These are phyloP conservation scores for Tadarida brasiliensis DNA, from an alignment of 2,797 vertebrate species.

Conservation along the genomic window DNA sequence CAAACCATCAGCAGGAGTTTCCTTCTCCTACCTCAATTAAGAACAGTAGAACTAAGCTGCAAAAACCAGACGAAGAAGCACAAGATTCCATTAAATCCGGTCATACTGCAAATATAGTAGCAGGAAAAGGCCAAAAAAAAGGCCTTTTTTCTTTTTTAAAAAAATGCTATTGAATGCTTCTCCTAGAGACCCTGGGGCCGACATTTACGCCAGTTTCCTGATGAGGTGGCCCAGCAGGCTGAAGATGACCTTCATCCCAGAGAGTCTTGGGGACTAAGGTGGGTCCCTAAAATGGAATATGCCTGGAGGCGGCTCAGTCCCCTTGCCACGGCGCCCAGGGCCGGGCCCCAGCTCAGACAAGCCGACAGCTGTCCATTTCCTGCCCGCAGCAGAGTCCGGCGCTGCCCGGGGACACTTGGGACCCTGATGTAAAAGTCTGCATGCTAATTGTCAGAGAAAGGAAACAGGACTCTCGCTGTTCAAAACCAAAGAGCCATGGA, in stretches of 20 bases:
- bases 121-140: background rate
- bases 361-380: background rate
- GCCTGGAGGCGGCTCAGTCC: background rate
- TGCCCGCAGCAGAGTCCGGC: background rate
- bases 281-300: fast-evolving
- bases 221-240: background rate
- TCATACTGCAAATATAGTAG: too few relatives aligned
- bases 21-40: background rate
- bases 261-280: background rate
- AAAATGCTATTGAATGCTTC: background rate
- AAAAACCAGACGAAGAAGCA: background rate
- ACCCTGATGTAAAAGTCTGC: background rate
- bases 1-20: background rate
- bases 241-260: background rate
- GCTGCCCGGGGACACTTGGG: background rate
- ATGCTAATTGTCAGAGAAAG: constrained; percentile 70
- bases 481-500: constrained; percentile 55
- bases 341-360: background rate
- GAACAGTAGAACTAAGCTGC: background rate
- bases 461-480: constrained; percentile 61
- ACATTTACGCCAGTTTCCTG: background rate
- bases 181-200: background rate
- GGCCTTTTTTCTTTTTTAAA: background rate
- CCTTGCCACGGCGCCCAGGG: fast-evolving
- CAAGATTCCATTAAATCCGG: fast-evolving